Evolutionary conservation across 2,888 invertebrate species (phyloP), one percentile per base, ranked within the genome.

Genomic region (Andricus quercusramuli): DNA sequence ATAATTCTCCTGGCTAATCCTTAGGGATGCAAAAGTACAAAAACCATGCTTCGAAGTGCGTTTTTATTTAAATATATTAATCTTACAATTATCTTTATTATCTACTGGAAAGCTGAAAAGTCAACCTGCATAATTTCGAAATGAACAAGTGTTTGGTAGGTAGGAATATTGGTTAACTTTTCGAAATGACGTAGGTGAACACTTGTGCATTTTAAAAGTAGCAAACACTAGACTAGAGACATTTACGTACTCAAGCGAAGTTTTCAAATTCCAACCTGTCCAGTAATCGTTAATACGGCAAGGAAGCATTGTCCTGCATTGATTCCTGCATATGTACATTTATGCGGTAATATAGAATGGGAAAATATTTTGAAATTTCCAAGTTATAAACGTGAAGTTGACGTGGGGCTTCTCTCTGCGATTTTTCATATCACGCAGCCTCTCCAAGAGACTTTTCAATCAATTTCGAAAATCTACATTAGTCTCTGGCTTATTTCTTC

Each of bases 401-500:
- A 74, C 74, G 56, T 74, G 74, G 74, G 56, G 74, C 74, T 74
- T 74, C 74, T 56, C 56, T 74, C 32, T 83, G 82, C 84, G 84
- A 79, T 86, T 88, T 86, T 86, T 90, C 89, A 90, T 90, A 90
- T 90, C 90, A 89, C 47, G n/a, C 70, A 51, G 29, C 37, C 15
- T 59, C 56, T 56, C 17, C 37, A 51, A 32, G 74, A 59, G 51
- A 74, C 47, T 74, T 56, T 59, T 51, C 51, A 56, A 74, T 68
- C 25, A 68, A 68, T 68, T 41, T 1, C 17, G 51, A 32, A 51
- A 56, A 51, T 13, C 20, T n/a, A 32, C 56, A 3, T 25, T 64
- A 25, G 29, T 29, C 15, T 25, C 62, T 64, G 17, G 64, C 64
- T 64, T 29, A 17, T 29, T 64, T 29, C 15, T 25, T 64, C 17